Evolutionary conservation across 1,140 invertebrate species (phyloP).

Genomic region (Rhyzopertha dominica): DNA sequence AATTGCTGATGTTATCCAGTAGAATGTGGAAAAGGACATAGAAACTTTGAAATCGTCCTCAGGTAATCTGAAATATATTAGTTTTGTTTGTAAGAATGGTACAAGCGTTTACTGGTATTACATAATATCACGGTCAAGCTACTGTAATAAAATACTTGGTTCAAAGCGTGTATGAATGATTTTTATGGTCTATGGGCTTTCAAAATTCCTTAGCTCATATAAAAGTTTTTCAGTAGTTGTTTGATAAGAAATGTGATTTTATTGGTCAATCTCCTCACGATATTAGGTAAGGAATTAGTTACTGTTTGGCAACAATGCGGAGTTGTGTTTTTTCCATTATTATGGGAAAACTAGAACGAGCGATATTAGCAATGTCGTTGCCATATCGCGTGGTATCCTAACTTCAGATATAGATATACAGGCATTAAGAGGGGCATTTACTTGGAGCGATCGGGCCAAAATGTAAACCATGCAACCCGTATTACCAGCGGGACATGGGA

Average conservation of each 20-base stretch:
- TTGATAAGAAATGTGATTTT: background rate
- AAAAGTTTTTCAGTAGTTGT: background rate
- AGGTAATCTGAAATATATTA: background rate
- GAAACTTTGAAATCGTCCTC: background rate
- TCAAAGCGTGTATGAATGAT: background rate
- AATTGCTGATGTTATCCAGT: slow-evolving; percentile 10
- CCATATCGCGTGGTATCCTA: no score
- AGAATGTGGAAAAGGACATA: slow-evolving; percentile 8
- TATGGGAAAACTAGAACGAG: no score
- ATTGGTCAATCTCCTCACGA: background rate
- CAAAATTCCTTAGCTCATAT: background rate
- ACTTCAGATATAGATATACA: no score
- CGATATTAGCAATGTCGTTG: no score
- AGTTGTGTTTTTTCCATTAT: no score
- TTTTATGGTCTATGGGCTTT: background rate
- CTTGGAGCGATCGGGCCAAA: no score
- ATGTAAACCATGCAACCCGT: no score
- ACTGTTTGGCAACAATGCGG: slow-evolving; percentile 29
- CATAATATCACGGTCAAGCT: slow-evolving; percentile 33
- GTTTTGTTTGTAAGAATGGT: background rate
- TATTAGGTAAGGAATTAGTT: background rate
- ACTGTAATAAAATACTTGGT: slow-evolving; percentile 33
- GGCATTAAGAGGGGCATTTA: no score
- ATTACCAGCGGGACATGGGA: no score
- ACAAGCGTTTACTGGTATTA: no score